Conservation (phyloP, 2,113 vertebrate species). For the Lethenteron reissneri region DNA sequence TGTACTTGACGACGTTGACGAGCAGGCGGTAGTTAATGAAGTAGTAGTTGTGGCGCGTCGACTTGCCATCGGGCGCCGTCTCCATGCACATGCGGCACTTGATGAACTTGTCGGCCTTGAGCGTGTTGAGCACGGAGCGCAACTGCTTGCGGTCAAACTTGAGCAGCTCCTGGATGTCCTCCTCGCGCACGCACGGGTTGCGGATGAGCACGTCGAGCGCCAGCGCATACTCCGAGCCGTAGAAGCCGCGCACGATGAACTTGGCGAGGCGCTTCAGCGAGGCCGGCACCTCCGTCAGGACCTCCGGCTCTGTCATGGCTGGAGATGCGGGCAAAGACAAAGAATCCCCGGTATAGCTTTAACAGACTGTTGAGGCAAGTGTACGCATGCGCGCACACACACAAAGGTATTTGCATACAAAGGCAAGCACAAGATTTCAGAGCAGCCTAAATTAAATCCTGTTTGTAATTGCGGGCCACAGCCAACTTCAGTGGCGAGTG, state of each 20-base stretch:
- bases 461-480: too few relatives aligned
- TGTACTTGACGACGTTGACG: slow-evolving; percentile 95
- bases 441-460: too few relatives aligned
- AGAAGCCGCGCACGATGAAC: slow-evolving; percentile 86
- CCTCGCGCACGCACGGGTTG: slow-evolving; percentile 81
- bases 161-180: slow-evolving; percentile 86
- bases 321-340: too few relatives aligned
- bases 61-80: slow-evolving; percentile 74
- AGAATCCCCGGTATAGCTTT: too few relatives aligned
- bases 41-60: slow-evolving; percentile 89
- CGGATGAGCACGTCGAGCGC: slow-evolving; percentile 89
- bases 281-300: slow-evolving; percentile 73
- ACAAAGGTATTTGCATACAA: too few relatives aligned
- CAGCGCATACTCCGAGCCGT: slow-evolving; percentile 73
- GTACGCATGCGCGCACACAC: too few relatives aligned
- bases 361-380: too few relatives aligned
- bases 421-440: too few relatives aligned
- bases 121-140: slow-evolving; percentile 73
- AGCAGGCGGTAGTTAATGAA: slow-evolving; percentile 90
- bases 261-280: slow-evolving; percentile 77
- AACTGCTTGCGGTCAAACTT: slow-evolving; percentile 95
- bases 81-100: slow-evolving; percentile 95
- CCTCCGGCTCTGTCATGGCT: slow-evolving; percentile 62
- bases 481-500: too few relatives aligned
- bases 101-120: slow-evolving; percentile 90